Evolutionary conservation across 2,797 vertebrate species (phyloP).

Genomic region (Channa striata): DNA sequence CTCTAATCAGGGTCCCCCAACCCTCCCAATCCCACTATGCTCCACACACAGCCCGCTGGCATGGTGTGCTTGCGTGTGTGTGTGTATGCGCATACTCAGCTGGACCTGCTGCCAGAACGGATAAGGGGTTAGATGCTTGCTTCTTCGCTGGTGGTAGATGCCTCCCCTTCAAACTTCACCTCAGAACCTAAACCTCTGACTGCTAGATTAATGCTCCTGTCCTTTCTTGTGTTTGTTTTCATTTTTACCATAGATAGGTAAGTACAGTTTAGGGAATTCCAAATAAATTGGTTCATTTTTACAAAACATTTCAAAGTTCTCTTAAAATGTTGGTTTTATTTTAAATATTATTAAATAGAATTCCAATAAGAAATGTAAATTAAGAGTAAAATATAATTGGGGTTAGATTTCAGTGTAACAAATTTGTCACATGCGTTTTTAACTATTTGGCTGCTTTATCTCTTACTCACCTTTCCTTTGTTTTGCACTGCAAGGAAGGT

Average conservation of each 20-base stretch:
- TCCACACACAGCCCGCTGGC: constrained; percentile 75
- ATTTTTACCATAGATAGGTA: constrained; percentile 32
- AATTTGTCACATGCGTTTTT: constrained; percentile 44
- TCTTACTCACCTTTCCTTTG: constrained; percentile 53
- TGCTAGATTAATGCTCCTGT: constrained; percentile 36
- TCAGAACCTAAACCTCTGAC: constrained; percentile 31
- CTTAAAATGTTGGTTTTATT: too few relatives aligned
- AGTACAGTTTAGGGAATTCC: constrained; percentile 36
- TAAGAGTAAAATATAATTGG: neutral
- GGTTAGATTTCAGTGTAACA: constrained; percentile 22
- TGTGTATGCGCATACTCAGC: constrained; percentile 62
- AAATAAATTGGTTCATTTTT: constrained; percentile 3
- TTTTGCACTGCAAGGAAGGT: constrained; percentile 42
- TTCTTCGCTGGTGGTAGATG: constrained; percentile 79
- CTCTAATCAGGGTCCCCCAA: constrained; percentile 52
- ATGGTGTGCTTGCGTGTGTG: constrained; percentile 77
- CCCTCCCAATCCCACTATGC: constrained; percentile 59
- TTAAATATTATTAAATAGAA: neutral
- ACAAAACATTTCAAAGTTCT: neutral
- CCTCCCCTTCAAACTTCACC: constrained; percentile 42
- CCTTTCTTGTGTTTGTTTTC: constrained; percentile 7
- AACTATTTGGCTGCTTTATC: constrained; percentile 39
- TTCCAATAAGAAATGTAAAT: neutral
- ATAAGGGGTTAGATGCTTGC: constrained; percentile 80
- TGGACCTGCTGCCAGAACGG: constrained; percentile 67